phyloP scores from a whole-genome alignment of 2,113 vertebrate genomes.

The Struthio camelus region DNA sequence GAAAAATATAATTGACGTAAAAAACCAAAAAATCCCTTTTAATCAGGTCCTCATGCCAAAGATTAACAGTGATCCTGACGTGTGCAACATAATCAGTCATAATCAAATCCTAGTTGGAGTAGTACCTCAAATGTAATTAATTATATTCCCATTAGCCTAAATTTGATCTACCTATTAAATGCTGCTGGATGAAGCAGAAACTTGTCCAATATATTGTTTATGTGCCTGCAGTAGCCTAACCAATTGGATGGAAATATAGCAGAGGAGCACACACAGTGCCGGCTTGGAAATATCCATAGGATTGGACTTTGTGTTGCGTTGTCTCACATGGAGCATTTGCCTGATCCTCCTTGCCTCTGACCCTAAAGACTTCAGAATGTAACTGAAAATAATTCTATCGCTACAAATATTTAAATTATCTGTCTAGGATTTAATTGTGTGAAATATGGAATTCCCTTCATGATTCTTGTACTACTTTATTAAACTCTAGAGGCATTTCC shows the following conservation, averaged over 20 bases:
- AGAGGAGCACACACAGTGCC: neutral
- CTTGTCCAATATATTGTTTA: neutral
- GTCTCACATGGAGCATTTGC: neutral
- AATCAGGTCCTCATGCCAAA: constrained; percentile 76
- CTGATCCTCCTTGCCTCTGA: neutral
- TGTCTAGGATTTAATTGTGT: neutral
- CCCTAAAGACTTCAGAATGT: neutral
- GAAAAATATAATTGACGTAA: constrained; percentile 40
- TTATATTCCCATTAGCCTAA: constrained; percentile 6
- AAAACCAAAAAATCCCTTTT: constrained; percentile 45
- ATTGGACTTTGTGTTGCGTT: neutral
- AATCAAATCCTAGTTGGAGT: constrained; percentile 42
- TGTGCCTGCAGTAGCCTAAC: neutral
- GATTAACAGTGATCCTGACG: constrained; percentile 69
- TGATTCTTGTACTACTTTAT: neutral
- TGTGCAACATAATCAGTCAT: constrained; percentile 51
- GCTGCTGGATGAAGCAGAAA: neutral
- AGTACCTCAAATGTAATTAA: constrained; percentile 24
- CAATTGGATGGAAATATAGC: neutral
- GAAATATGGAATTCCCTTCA: neutral
- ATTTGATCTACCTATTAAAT: constrained; percentile 15
- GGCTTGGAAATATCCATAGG: neutral
- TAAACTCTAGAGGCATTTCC: neutral
- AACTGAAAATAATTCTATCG: neutral
- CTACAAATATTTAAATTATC: neutral